Conservation (phyloP, 2,797 vertebrate species). For the Bradypus variegatus region DNA sequence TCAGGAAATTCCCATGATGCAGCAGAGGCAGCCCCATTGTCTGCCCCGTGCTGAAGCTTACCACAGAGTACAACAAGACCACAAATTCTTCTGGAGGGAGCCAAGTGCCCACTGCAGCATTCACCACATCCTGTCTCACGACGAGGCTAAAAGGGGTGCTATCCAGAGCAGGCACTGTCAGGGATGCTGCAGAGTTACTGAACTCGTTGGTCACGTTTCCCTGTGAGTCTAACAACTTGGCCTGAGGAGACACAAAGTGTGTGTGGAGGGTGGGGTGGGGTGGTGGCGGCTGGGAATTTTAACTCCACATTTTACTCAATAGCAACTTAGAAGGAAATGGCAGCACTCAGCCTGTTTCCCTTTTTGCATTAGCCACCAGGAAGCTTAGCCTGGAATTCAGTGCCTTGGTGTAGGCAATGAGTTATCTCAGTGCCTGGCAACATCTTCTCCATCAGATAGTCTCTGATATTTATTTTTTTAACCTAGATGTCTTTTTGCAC, state of each 20-base stretch:
- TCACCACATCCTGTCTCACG: slow-evolving; percentile 34
- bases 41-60: neutral
- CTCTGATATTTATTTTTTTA: neutral
- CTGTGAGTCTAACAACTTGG: slow-evolving; percentile 30
- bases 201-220: slow-evolving; percentile 20
- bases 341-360: neutral
- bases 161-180: neutral
- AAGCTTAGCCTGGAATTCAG: neutral
- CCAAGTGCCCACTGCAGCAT: neutral
- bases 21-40: neutral
- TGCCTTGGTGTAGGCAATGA: neutral
- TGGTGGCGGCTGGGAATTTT: neutral
- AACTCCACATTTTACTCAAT: neutral
- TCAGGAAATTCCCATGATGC: neutral
- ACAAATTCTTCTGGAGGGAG: slow-evolving; percentile 4
- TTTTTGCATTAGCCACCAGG: neutral
- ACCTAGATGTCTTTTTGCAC: neutral
- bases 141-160: slow-evolving; percentile 5
- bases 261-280: too few relatives aligned
- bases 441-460: neutral
- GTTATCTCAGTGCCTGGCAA: neutral
- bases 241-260: slow-evolving; percentile 47
- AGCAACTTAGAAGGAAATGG: neutral
- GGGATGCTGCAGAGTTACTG: neutral
- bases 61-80: slow-evolving; percentile 43